A percentile compares a stretch with the other conserved stretches of the same genome.
Conservation (phyloP, 2,797 vertebrate genomes). For the Octomys mimax region DNA sequence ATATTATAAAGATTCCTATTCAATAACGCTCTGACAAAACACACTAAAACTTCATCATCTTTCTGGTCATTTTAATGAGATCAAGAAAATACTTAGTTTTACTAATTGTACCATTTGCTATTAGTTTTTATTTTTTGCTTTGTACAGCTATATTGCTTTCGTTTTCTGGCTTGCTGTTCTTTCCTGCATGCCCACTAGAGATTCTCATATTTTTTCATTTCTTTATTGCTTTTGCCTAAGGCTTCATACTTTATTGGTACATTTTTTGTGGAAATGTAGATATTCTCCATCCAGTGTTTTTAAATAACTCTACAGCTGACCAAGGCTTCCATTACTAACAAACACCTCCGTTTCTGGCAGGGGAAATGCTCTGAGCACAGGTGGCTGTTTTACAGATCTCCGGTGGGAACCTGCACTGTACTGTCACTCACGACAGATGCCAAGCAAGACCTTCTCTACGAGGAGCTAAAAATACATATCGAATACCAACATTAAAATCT, state of each 20-base stretch:
- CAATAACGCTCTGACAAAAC: not conserved
- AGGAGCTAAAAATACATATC: not conserved
- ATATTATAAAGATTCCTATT: not conserved
- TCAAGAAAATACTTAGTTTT: not conserved
- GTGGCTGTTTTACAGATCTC: not conserved
- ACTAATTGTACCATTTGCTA: not conserved
- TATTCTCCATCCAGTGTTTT: not conserved
- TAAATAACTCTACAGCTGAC: not conserved
- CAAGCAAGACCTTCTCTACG: not conserved
- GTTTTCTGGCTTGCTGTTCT: not conserved
- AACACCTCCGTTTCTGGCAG: not conserved
- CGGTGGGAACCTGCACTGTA: not conserved
- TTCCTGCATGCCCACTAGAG: not conserved
- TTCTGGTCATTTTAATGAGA: not conserved
- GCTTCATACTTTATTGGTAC: not conserved
- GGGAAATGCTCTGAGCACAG: not conserved
- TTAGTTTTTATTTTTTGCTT: constrained; percentile 8
- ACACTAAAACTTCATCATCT: not conserved
- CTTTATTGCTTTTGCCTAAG: not conserved
- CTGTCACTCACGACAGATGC: not conserved
- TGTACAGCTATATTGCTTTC: not conserved
- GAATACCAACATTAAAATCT: not conserved
- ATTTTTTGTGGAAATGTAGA: not conserved
- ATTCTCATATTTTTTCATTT: not conserved
- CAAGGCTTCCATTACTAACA: not conserved